phyloP scores from a whole-genome alignment of 2,797 vertebrate species.

The Trematomus bernacchii region DNA sequence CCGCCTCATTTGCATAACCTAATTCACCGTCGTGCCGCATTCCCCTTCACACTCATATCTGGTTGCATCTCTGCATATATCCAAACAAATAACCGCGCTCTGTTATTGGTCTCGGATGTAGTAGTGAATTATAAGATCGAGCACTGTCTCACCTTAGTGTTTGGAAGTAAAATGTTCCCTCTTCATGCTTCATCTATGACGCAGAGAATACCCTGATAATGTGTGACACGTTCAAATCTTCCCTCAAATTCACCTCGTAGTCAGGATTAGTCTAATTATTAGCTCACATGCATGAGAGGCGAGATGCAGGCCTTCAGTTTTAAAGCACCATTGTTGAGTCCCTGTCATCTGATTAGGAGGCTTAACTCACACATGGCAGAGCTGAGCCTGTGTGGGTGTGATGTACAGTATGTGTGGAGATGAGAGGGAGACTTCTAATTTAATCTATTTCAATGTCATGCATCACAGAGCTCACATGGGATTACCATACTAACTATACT shows the following conservation, averaged over 20 bases:
- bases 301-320: slow-evolving; percentile 52
- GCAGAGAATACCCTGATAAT: background rate
- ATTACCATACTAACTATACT: slow-evolving; percentile 21
- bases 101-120: slow-evolving; percentile 5
- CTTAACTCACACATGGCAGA: slow-evolving; percentile 51
- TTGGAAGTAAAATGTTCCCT: slow-evolving; percentile 11
- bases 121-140: slow-evolving; percentile 14
- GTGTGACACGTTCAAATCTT: slow-evolving; percentile 39
- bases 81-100: slow-evolving; percentile 46
- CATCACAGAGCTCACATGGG: slow-evolving; percentile 22
- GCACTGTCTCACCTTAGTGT: background rate
- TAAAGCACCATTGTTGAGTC: slow-evolving; percentile 38
- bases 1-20: slow-evolving; percentile 74
- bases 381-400: slow-evolving; percentile 50
- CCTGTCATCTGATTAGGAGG: slow-evolving; percentile 62
- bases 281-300: slow-evolving; percentile 34
- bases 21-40: slow-evolving; percentile 63
- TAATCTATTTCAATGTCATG: slow-evolving; percentile 43
- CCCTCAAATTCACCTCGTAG: slow-evolving; percentile 28
- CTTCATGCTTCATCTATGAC: background rate
- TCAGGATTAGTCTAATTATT: slow-evolving; percentile 58
- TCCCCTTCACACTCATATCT: slow-evolving; percentile 53
- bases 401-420: slow-evolving; percentile 35
- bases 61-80: slow-evolving; percentile 45
- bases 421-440: slow-evolving; percentile 32